Evolutionary conservation across 1,140 invertebrate genomes (phyloP).

Genomic region (Zaprionus gabonicus): DNA sequence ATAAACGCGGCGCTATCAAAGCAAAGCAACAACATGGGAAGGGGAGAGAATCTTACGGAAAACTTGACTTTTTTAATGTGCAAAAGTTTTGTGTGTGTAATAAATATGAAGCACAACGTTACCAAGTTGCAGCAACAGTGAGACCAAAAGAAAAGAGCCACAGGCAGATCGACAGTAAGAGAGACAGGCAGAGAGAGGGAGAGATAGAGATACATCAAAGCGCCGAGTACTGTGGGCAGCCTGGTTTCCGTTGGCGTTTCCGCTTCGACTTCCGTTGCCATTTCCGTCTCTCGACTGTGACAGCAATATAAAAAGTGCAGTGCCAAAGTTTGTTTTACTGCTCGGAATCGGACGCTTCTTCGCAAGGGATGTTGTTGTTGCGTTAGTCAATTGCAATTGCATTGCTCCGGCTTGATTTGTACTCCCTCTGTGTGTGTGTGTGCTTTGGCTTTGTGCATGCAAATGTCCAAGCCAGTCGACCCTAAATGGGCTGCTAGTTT

Average conservation of each 20-base stretch:
- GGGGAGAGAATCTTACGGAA: conserved; percentile 10
- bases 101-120: conserved; percentile 62
- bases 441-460: conserved; percentile 37
- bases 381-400: conserved; percentile 45
- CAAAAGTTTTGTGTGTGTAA: conserved; percentile 60
- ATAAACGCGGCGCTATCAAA: conserved; percentile 56
- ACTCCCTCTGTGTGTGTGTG: conserved; percentile 6
- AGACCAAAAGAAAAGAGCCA: conserved; percentile 1
- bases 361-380: conserved; percentile 1
- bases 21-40: conserved; percentile 17
- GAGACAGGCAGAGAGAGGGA: background rate
- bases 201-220: background rate
- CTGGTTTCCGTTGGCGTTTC: conserved; percentile 47
- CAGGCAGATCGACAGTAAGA: background rate
- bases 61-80: conserved; percentile 69
- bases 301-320: conserved; percentile 46
- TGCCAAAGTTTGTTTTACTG: conserved; percentile 52
- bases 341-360: conserved; percentile 37
- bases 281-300: conserved; percentile 38
- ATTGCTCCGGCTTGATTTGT: conserved; percentile 41
- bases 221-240: conserved; percentile 37
- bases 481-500: conserved; percentile 20
- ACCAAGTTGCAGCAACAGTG: conserved; percentile 35
- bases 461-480: conserved; percentile 42
- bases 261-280: conserved; percentile 31